Evolutionary conservation across 1,140 invertebrate genomes (phyloP), one percentile per base, ranked within the genome.

Genomic region (Diorhabda sublineata): DNA sequence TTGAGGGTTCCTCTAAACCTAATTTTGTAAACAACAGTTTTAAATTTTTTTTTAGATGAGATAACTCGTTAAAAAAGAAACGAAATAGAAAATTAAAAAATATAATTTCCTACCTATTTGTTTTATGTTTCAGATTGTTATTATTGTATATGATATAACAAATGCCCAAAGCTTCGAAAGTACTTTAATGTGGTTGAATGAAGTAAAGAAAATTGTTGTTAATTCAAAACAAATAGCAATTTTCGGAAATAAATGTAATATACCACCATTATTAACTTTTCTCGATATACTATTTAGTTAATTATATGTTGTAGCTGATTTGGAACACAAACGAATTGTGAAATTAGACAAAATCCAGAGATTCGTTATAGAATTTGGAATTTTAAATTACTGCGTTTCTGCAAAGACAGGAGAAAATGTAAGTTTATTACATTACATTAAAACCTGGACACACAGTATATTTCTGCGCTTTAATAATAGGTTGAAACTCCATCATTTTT

Each of bases 381-480:
- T 95, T 77, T 84, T 87, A 65, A 89, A 87, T 76, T 90, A 90
- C 79, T 89, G 90, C 74, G 89, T 94, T 59, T 96, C 94, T 5
- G 93, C 94, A 7, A 90, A 93, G 81, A 95, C 94, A 44, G 94
- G 94, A 7, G 95, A 97, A 86, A 90, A 89, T 81, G 93, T 95
- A 83, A 85, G 83, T 70, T 43, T 65, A n/a, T 56, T 45, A 58
- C 6, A 52, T 52, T 52, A 26, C 26, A 26, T 26, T 26, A 26
- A 26, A 26, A 26, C 26, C 26, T 26, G 26, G 26, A 26, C 26
- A 26, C 26, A 26, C 26, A 26, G 26, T 1, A 26, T 26, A 26
- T 26, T 26, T 26, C 26, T 26, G 26, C 26, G 26, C 26, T 26
- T 26, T 26, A 26, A 26, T 26, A 26, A 26, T 26, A 26, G 26